A percentile compares a stretch with the other conserved stretches of the same genome.
Evolutionary conservation across 2,888 invertebrate species (phyloP).

Genomic region (Anthoptus insignis): DNA sequence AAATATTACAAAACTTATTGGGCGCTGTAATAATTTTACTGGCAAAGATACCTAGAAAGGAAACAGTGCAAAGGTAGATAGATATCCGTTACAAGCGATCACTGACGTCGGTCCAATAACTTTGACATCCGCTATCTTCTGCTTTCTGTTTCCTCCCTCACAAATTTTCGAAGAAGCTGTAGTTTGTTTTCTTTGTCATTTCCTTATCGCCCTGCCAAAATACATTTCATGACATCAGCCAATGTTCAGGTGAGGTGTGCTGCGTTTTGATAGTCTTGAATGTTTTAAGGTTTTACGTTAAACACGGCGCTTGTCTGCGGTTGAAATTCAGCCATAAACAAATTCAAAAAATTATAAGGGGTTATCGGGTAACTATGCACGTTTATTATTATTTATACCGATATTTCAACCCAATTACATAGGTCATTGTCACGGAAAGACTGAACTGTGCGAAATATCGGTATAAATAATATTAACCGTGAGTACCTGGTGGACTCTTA

Average conservation of each 20-base stretch:
- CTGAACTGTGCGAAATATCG: too few species aligned
- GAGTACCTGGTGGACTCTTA: too few species aligned
- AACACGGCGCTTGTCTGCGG: too few species aligned
- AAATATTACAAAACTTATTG: slow-evolving; percentile 35
- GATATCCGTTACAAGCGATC: slow-evolving; percentile 72
- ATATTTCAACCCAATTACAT: too few species aligned
- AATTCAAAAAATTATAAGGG: too few species aligned
- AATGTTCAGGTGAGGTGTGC: slow-evolving; percentile 81
- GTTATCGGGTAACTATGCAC: too few species aligned
- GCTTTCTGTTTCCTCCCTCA: slow-evolving; percentile 60
- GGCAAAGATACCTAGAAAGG: slow-evolving; percentile 55
- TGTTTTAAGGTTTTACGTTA: slow-evolving; percentile 48
- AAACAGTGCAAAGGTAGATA: slow-evolving; percentile 69
- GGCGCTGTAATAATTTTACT: slow-evolving; percentile 47
- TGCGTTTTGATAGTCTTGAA: slow-evolving; percentile 64
- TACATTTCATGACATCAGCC: slow-evolving; percentile 84
- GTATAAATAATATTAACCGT: too few species aligned
- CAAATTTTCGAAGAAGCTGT: slow-evolving; percentile 81
- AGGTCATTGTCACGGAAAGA: too few species aligned
- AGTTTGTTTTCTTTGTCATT: slow-evolving; percentile 87
- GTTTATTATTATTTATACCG: too few species aligned
- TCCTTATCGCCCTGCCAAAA: slow-evolving; percentile 87
- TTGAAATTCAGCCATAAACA: too few species aligned
- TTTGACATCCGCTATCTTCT: slow-evolving; percentile 73
- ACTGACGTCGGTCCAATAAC: slow-evolving; percentile 82